Evolutionary conservation across 2,888 invertebrate genomes (phyloP).

Genomic region (Lithophane semibrunnea): DNA sequence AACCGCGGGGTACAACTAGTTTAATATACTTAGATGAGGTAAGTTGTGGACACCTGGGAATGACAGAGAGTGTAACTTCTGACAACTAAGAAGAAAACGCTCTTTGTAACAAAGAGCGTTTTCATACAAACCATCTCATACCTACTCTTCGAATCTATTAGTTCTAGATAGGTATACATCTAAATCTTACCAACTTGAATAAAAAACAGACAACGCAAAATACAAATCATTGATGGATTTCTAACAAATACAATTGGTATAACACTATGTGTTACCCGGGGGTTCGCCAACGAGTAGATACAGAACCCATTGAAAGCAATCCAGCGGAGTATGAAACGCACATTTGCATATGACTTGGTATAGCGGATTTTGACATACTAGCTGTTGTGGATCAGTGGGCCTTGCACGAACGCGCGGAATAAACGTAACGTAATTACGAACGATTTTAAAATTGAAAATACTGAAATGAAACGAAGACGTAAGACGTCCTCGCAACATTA

Average conservation of each 20-base stretch:
- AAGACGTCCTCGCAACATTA: too few species aligned
- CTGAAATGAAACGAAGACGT: too few species aligned
- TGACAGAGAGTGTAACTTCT: too few species aligned
- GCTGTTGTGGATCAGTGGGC: neutral
- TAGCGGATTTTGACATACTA: slow-evolving; percentile 45
- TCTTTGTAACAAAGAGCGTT: too few species aligned
- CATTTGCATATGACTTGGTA: slow-evolving; percentile 67
- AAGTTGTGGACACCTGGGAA: too few species aligned
- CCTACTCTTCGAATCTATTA: neutral
- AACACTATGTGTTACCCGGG: slow-evolving; percentile 40
- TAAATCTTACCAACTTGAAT: neutral
- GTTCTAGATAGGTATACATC: neutral
- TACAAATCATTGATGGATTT: slow-evolving; percentile 17
- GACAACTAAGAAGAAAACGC: too few species aligned
- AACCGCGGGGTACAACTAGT: too few species aligned
- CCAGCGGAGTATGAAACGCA: slow-evolving; percentile 56
- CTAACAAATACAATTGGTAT: slow-evolving; percentile 49
- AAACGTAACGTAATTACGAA: neutral
- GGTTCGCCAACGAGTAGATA: slow-evolving; percentile 46
- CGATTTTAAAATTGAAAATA: neutral
- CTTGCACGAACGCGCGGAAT: neutral
- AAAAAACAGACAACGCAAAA: slow-evolving; percentile 8
- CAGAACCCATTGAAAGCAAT: slow-evolving; percentile 57
- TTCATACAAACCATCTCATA: too few species aligned
- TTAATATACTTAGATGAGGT: too few species aligned